Evolutionary conservation across 2,888 invertebrate genomes (phyloP).

Genomic region (Bursaphelenchus okinawaensis): DNA sequence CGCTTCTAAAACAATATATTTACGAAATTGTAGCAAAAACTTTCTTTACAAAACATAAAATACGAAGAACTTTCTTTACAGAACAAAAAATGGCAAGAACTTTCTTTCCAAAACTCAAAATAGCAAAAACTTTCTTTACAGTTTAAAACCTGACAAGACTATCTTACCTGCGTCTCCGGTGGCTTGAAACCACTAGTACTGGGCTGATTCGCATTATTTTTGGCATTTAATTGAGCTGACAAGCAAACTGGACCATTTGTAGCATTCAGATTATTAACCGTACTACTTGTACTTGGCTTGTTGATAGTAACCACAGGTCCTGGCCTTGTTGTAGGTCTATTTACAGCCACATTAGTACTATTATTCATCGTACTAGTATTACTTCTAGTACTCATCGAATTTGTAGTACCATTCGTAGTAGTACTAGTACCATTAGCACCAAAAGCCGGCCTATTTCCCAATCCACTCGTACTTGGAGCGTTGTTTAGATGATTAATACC

Average conservation of each 20-base stretch:
- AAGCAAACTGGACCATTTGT: not conserved
- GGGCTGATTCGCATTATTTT: not conserved
- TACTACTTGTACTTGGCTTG: not conserved
- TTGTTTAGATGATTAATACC: too few relatives aligned
- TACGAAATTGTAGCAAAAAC: not conserved
- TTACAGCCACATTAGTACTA: too few relatives aligned
- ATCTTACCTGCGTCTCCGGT: not conserved
- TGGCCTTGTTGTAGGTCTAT: too few relatives aligned
- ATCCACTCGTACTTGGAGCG: too few relatives aligned
- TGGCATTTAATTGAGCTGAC: not conserved
- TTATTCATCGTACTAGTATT: too few relatives aligned
- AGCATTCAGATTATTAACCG: not conserved
- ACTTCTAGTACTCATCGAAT: too few relatives aligned
- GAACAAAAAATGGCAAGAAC: not conserved
- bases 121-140: not conserved
- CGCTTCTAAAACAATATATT: not conserved
- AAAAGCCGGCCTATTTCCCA: too few relatives aligned
- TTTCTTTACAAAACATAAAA: not conserved
- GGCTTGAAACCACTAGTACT: not conserved
- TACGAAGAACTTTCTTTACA: not conserved
- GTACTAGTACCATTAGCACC: too few relatives aligned
- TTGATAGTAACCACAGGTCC: not conserved
- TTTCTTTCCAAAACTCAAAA: not conserved
- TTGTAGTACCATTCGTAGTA: too few relatives aligned
- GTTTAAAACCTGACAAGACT: not conserved